Conservation (phyloP, 2,797 vertebrate genomes). For the Telmatherina bonti region DNA sequence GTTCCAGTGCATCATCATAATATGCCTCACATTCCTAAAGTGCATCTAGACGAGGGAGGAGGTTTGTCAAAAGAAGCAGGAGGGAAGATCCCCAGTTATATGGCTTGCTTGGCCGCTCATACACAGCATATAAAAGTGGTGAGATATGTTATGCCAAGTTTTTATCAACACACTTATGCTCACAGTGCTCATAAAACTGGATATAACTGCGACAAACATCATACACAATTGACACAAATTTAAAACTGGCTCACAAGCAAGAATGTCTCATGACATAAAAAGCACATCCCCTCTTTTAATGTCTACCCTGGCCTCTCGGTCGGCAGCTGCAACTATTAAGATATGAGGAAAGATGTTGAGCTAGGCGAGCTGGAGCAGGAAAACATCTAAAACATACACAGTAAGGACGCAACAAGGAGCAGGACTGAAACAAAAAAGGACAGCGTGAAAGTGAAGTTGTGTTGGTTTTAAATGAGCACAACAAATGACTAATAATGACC, state of each 20-base stretch:
- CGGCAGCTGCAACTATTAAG: neutral
- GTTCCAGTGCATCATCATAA: neutral
- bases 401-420: neutral
- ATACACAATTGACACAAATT: conserved; percentile 6
- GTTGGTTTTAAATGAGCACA: conserved; percentile 14
- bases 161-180: neutral
- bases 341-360: neutral
- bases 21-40: neutral
- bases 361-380: neutral
- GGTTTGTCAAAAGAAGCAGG: neutral
- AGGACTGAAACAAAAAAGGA: neutral
- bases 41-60: neutral
- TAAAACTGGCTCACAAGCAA: conserved; percentile 3
- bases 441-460: neutral
- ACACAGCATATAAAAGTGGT: no score
- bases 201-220: neutral
- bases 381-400: conserved; percentile 2
- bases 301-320: neutral
- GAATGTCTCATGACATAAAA: conserved; percentile 4
- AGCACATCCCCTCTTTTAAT: neutral
- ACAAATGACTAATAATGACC: no score
- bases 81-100: neutral
- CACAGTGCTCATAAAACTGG: neutral
- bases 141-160: neutral
- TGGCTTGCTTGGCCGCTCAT: neutral